These are phyloP conservation scores for Ornithoptera alexandrae DNA, from an alignment of 2,888 invertebrate genomes.

Conservation along the genomic window DNA sequence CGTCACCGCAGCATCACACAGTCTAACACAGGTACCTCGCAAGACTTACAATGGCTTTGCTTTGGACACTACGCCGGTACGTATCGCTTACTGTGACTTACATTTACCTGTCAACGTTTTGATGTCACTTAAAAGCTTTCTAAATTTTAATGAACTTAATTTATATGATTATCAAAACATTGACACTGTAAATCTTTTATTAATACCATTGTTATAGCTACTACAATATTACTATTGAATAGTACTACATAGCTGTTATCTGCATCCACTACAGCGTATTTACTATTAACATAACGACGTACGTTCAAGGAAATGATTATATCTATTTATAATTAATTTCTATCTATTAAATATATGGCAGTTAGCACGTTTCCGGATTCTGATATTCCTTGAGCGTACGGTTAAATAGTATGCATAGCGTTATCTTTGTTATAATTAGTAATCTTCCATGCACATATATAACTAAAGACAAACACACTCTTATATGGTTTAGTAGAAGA, in stretches of 20 bases:
- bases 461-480: conserved; percentile 79
- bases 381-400: conserved; percentile 52
- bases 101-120: conserved; percentile 24
- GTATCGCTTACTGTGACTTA: conserved; percentile 37
- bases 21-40: conserved; percentile 21
- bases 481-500: conserved; percentile 46
- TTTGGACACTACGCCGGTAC: conserved; percentile 35
- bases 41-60: conserved; percentile 24
- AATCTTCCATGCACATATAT: conserved; percentile 79
- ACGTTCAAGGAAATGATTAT: conserved; percentile 23
- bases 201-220: conserved; percentile 35
- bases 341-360: too few relatives aligned
- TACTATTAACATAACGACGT: conserved; percentile 54
- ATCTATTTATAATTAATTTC: too few relatives aligned
- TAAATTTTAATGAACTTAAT: neutral
- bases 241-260: conserved; percentile 40
- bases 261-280: conserved; percentile 56
- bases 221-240: conserved; percentile 35
- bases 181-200: conserved; percentile 33
- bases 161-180: conserved; percentile 24
- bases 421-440: conserved; percentile 53
- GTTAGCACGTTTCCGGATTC: too few relatives aligned
- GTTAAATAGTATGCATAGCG: conserved; percentile 42
- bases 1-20: conserved; percentile 16
- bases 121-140: neutral